These are phyloP conservation scores for Meriones psammophilus DNA, from an alignment of 2,797 vertebrate genomes.

Conservation along the genomic window DNA sequence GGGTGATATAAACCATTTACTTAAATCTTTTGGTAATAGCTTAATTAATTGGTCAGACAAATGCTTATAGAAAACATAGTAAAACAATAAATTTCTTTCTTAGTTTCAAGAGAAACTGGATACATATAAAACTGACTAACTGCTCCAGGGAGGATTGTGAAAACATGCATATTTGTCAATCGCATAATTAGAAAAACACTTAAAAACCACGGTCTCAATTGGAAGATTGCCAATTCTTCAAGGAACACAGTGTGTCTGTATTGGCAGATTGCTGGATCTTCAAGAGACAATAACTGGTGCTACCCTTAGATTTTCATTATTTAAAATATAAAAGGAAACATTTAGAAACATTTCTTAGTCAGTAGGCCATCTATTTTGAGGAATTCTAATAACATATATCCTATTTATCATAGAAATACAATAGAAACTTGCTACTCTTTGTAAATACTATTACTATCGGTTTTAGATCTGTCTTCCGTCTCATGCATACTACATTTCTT, in stretches of 20 bases:
- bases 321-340: neutral
- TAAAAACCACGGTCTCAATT: conserved; percentile 85
- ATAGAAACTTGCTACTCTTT: neutral
- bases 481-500: neutral
- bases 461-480: neutral
- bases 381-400: neutral
- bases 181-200: conserved; percentile 82
- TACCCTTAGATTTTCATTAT: neutral
- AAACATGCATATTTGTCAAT: conserved; percentile 86
- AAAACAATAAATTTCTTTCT: conserved; percentile 73
- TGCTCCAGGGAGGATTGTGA: conserved; percentile 84
- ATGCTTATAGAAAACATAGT: conserved; percentile 59
- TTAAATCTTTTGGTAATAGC: conserved; percentile 78
- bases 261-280: conserved; percentile 90
- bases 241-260: conserved; percentile 85
- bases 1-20: conserved; percentile 69
- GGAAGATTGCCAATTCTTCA: conserved; percentile 90
- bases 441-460: neutral
- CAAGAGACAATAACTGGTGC: conserved; percentile 88
- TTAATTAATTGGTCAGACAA: conserved; percentile 80
- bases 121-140: conserved; percentile 91
- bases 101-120: conserved; percentile 90
- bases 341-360: neutral
- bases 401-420: neutral
- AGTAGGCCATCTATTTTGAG: neutral